Percentiles rank a stretch among this genome's conserved stretches.
These are phyloP conservation scores for Apamea monoglypha DNA, from an alignment of 2,888 invertebrate species.

Conservation along the genomic window DNA sequence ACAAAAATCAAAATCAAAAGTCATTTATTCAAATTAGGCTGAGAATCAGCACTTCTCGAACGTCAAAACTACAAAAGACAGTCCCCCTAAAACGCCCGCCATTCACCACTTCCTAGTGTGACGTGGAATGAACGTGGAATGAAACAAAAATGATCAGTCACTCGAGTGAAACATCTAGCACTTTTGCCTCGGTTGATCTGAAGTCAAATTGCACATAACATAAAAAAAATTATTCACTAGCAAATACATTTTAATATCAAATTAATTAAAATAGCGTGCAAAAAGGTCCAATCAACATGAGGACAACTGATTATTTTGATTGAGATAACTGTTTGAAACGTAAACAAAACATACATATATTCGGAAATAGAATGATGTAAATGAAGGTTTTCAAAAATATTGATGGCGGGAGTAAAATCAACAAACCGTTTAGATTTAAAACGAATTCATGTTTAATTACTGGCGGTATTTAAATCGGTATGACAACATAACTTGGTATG, in stretches of 20 bases:
- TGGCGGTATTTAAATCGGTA: neutral
- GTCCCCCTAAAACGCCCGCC: too few relatives aligned
- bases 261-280: neutral
- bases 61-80: too few relatives aligned
- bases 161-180: neutral
- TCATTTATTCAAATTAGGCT: too few relatives aligned
- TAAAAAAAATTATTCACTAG: neutral
- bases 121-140: too few relatives aligned
- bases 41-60: too few relatives aligned
- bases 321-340: neutral
- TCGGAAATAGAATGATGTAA: neutral
- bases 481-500: neutral
- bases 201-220: neutral
- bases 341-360: neutral
- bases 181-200: neutral
- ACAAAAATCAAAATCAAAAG: too few relatives aligned
- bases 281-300: neutral
- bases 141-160: neutral
- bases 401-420: neutral
- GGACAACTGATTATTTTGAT: neutral
- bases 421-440: neutral
- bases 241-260: neutral
- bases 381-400: neutral
- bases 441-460: constrained; percentile 3
- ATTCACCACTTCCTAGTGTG: too few relatives aligned